A percentile compares a stretch with the other conserved stretches of the same genome.
Evolutionary conservation across 2,113 vertebrate genomes (phyloP).

Genomic region (Erinaceus europaeus): DNA sequence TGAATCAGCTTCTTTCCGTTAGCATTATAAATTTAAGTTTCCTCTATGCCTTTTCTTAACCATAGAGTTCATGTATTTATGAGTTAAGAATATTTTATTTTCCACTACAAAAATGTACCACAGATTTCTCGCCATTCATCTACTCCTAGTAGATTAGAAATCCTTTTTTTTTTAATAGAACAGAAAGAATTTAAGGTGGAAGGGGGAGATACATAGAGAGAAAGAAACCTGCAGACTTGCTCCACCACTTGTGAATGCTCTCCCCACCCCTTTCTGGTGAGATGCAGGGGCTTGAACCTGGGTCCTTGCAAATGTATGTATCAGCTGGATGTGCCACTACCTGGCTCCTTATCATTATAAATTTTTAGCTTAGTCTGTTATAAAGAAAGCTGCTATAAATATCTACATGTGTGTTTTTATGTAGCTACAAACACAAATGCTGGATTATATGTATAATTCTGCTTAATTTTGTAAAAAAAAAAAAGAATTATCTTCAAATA

Average conservation of each 20-base stretch:
- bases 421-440: neutral
- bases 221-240: too few relatives aligned
- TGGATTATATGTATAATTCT: neutral
- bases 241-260: too few relatives aligned
- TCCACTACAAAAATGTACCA: neutral
- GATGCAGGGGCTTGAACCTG: too few relatives aligned
- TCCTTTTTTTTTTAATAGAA: too few relatives aligned
- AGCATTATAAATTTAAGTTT: neutral
- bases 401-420: neutral
- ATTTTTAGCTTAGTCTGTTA: neutral
- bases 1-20: neutral
- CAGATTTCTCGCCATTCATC: neutral
- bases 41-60: neutral
- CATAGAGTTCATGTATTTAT: neutral
- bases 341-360: too few relatives aligned
- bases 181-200: too few relatives aligned
- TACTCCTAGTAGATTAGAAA: neutral
- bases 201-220: too few relatives aligned
- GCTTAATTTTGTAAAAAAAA: neutral
- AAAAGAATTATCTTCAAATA: neutral
- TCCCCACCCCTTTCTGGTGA: too few relatives aligned
- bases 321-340: too few relatives aligned
- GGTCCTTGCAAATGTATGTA: too few relatives aligned
- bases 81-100: neutral
- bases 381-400: neutral